These are phyloP conservation scores for Parotia lawesii DNA, from an alignment of 2,113 vertebrate genomes.

Conservation along the genomic window DNA sequence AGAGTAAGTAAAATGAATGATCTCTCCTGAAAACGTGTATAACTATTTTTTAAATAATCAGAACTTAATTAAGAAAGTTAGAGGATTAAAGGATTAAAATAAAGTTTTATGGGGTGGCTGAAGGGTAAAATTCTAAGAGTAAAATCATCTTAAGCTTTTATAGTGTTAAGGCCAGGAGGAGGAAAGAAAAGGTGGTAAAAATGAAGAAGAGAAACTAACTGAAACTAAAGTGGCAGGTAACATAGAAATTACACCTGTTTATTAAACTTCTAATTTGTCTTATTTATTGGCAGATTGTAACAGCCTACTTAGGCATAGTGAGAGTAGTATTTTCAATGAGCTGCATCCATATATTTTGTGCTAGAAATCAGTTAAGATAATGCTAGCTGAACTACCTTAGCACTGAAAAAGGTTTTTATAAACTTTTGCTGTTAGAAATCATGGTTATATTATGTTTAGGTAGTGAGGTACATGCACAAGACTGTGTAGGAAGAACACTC, in stretches of 20 bases:
- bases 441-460: not conserved
- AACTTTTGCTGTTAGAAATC: not conserved
- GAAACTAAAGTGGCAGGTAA: not conserved
- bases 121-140: not conserved
- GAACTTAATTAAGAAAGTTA: not conserved
- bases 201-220: not conserved
- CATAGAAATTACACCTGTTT: not conserved
- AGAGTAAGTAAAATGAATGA: not conserved
- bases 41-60: not conserved
- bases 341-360: not conserved
- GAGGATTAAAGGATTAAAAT: not conserved
- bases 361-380: not conserved
- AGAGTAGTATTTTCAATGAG: not conserved
- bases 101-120: not conserved
- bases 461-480: not conserved
- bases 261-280: not conserved
- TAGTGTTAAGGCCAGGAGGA: not conserved
- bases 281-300: not conserved
- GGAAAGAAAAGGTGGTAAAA: not conserved
- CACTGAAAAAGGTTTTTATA: not conserved
- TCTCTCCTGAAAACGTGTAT: not conserved
- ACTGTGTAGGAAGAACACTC: not conserved
- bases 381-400: not conserved
- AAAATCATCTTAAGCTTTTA: not conserved
- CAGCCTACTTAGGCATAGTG: not conserved